phyloP scores from a whole-genome alignment of 2,797 vertebrate species.

The Xenopus petersii region DNA sequence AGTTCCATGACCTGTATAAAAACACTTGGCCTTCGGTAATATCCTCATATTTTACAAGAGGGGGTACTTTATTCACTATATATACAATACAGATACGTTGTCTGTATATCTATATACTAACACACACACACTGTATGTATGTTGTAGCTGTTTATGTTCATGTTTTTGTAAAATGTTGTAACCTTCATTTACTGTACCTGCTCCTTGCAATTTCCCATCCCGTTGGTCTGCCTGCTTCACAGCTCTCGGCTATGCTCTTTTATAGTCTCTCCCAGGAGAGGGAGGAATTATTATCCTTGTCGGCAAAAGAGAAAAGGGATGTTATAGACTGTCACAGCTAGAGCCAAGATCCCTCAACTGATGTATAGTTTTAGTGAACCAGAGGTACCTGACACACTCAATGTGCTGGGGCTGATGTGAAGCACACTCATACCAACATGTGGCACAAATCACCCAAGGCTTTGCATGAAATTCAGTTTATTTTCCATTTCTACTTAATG shows the following conservation, averaged over 20 bases:
- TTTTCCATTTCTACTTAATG: no score
- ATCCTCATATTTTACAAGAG: no score
- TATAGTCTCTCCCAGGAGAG: constrained; percentile 98
- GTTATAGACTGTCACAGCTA: constrained; percentile 97
- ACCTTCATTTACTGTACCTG: not conserved
- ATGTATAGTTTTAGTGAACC: constrained; percentile 82
- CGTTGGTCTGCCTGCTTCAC: constrained; percentile 95
- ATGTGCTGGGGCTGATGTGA: constrained; percentile 10
- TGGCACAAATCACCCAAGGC: constrained; percentile 2
- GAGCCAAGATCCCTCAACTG: constrained; percentile 84
- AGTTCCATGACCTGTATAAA: no score
- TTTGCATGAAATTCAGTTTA: no score
- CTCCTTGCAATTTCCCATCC: constrained; percentile 97
- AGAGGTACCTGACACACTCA: constrained; percentile 21
- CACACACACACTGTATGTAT: no score
- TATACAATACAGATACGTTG: no score
- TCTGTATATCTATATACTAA: no score
- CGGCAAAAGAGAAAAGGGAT: constrained; percentile 98
- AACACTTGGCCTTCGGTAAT: no score
- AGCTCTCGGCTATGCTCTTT: constrained; percentile 79
- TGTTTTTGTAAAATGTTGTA: no score
- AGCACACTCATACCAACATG: constrained; percentile 4
- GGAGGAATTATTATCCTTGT: constrained; percentile 99
- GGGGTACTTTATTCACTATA: no score
- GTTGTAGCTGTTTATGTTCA: no score